Base-by-base conservation (phyloP, 2,888 invertebrate species). In the Aphodius granarius region DNA sequence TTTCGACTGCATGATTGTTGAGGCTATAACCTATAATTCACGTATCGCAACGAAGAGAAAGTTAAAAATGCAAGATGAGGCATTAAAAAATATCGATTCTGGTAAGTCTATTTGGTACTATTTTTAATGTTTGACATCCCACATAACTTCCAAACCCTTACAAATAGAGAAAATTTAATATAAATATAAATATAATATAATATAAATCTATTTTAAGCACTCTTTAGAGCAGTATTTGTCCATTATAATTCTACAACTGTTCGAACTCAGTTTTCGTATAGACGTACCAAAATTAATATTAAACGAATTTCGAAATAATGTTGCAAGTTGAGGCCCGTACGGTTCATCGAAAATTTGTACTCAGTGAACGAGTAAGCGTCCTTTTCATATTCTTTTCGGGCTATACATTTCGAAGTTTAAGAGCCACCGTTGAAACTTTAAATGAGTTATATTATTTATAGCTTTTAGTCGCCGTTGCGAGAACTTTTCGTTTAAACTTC, bases 401-500 rank as follows among this genome's bases (percentile, higher is more conserved):
- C 4, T 43, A 43, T 43, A 43, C 68, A 20, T 22, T 20, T 20
- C 68, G 20, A 68, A 68, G 68, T 68, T 68, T 22, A 21, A 66
- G 66, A 3, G 66, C 20, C 17, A 20, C 20, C 68, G 68, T 68
- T 68, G 68, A 68, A 68, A 68, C 68, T 68, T 68, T 68, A 68
- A 68, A 68, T 21, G 68, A 68, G 68, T 22, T 68, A 22, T 68
- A 68, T 68, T 68, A 68, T 68, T 68, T 68, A 68, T 68, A 22
- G 68, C 68, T 43, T 43, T 43, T 43, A 43, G 43, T 43, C 43
- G 43, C n/a, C 68, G 20, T 20, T 21, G 21, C n/a, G 13, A n/a
- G 68, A 68, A 68, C 68, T 68, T 68, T 68, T 20, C 68, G 20
- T 68, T 68, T 68, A 68, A 68, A 68, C 68, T 68, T 68, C 21